Percentiles rank a stretch among this genome's conserved stretches.
These are phyloP conservation scores for Fabriciana adippe DNA, from an alignment of 2,888 invertebrate genomes.

Conservation along the genomic window DNA sequence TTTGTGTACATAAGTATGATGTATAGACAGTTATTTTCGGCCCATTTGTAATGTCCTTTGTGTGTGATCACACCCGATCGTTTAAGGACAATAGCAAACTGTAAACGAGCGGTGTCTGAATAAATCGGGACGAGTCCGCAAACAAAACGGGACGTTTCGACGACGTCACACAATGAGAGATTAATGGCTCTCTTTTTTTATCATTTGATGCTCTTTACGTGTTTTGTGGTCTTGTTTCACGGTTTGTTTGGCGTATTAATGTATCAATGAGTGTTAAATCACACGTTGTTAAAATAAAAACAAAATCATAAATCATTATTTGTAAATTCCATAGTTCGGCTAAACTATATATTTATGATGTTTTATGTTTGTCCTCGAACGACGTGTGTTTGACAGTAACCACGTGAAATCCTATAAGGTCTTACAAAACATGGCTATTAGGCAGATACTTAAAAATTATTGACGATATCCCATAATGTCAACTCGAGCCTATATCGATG, in stretches of 20 bases:
- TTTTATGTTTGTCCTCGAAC: slow-evolving; percentile 16
- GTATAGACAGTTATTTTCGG: slow-evolving; percentile 69
- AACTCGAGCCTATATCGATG: slow-evolving; percentile 62
- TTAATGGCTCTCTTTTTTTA: slow-evolving; percentile 78
- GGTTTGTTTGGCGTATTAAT: slow-evolving; percentile 74
- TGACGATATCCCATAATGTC: slow-evolving; percentile 64
- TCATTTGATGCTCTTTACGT: slow-evolving; percentile 73
- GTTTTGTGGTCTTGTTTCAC: slow-evolving; percentile 78
- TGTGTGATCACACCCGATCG: slow-evolving; percentile 75
- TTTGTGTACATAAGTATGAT: slow-evolving; percentile 70
- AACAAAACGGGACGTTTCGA: slow-evolving; percentile 72
- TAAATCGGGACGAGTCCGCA: slow-evolving; percentile 69
- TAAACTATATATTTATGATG: slow-evolving; percentile 4
- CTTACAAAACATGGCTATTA: slow-evolving; percentile 56
- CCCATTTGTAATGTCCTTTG: slow-evolving; percentile 71
- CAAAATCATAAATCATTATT: slow-evolving; percentile 54
- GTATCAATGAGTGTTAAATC: slow-evolving; percentile 71
- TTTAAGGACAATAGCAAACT: slow-evolving; percentile 69
- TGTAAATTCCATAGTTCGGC: slow-evolving; percentile 35
- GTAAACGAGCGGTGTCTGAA: slow-evolving; percentile 63
- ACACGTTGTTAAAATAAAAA: slow-evolving; percentile 56
- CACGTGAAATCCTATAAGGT: slow-evolving; percentile 32
- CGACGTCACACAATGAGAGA: slow-evolving; percentile 75
- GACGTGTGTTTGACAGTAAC: slow-evolving; percentile 15
- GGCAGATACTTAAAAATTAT: slow-evolving; percentile 63